These are phyloP conservation scores for Andrena dorsata DNA, from an alignment of 2,888 invertebrate species.

Conservation along the genomic window DNA sequence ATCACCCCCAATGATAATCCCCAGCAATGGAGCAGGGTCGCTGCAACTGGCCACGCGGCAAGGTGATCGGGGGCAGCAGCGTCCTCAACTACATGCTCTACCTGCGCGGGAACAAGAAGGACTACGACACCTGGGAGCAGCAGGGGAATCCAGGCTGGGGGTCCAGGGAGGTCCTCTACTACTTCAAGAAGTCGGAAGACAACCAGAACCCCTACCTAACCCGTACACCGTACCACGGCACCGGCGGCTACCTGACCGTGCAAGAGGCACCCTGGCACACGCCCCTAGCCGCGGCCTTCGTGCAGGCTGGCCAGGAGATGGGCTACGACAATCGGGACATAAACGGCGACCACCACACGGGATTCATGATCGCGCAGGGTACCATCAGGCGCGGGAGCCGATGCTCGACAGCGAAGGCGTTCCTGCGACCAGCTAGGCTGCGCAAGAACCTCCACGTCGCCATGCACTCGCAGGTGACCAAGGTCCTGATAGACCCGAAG, in stretches of 20 bases:
- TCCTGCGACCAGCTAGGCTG: conserved; percentile 91
- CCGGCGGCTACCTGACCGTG: conserved; percentile 93
- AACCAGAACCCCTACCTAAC: conserved; percentile 94
- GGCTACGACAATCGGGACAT: conserved; percentile 95
- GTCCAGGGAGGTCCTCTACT: conserved; percentile 91
- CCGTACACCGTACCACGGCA: conserved; percentile 91
- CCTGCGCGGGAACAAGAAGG: conserved; percentile 93
- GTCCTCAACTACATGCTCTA: conserved; percentile 97
- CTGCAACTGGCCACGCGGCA: conserved; percentile 97
- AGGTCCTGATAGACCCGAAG: conserved; percentile 84
- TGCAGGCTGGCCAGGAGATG: conserved; percentile 93
- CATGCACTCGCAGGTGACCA: conserved; percentile 90
- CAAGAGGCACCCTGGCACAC: conserved; percentile 95
- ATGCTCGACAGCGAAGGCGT: conserved; percentile 95
- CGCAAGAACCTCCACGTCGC: conserved; percentile 94
- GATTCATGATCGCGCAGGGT: conserved; percentile 96
- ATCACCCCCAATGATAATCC: conserved; percentile 10
- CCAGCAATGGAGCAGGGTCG: conserved; percentile 93
- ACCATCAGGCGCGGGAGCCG: conserved; percentile 92
- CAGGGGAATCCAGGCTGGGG: conserved; percentile 96
- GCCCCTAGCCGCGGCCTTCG: conserved; percentile 92
- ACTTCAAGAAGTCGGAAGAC: conserved; percentile 96
- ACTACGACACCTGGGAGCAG: conserved; percentile 96
- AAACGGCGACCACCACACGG: conserved; percentile 94
- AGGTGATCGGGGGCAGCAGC: conserved; percentile 95